Evolutionary conservation across 1,140 invertebrate species (phyloP), one percentile per base, ranked within the genome.

Genomic region (Atta texana): DNA sequence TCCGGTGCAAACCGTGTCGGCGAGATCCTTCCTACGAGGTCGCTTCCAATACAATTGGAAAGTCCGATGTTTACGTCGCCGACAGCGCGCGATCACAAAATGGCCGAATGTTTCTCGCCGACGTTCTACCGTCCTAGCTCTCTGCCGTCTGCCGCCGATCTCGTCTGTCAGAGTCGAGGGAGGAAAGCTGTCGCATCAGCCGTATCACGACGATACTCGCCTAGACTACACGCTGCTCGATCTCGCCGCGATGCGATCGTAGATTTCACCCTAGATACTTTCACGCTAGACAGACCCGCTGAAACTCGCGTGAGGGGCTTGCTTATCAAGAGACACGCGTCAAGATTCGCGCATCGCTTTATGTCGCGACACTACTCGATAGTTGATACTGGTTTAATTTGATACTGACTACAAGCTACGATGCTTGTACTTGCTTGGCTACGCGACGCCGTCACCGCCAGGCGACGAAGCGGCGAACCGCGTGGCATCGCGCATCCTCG

Each of bases 11-110:
- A 8, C 39, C 8, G 39, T 39, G 7, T 39, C 34, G 34, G 34
- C 34, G 34, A 39, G 39, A 8, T 10, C 39, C 44, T 55, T 49
- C 49, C 64, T 44, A 44, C 24, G 31, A 31, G 31, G 5, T 34
- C 8, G 76, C 57, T 63, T 87, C 89, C 66, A 92, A 90, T 57
- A 88, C 80, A 71, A 90, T 90, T 93, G 92, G 86, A 92, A 93
- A 92, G 92, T 91, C 86, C 89, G 91, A 90, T 93, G 92, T 93
- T 92, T 93, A 93, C 89, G 90, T 93, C 88, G 39, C 82, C 49
- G 31, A 75, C 86, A 39, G 78, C 85, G 88, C 87, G 91, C 87
- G 91, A 64, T 84, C 92, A 93, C 92, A 93, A 93, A 93, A 93
- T 93, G 92, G 92, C 92, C 31, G 31, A 34, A 34, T 34, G 92